Evolutionary conservation across 2,888 invertebrate genomes (phyloP).

Genomic region (Anticlea derivata): DNA sequence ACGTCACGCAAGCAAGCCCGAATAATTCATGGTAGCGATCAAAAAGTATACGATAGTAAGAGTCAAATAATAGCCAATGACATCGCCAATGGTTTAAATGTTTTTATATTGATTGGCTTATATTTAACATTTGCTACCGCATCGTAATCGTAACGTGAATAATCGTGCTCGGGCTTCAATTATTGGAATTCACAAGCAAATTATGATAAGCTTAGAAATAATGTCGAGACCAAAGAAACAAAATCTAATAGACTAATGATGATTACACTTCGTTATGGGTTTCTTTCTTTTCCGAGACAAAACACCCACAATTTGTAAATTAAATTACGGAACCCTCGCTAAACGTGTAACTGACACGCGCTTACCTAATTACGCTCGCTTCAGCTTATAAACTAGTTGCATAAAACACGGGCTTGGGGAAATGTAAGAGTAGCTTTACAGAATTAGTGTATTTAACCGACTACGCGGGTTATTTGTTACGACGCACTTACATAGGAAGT

Average conservation of each 20-base stretch:
- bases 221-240: not conserved
- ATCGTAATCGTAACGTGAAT: too few relatives aligned
- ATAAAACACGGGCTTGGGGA: constrained; percentile 26
- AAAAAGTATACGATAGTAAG: too few relatives aligned
- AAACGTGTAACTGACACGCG: constrained; percentile 10
- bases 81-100: too few relatives aligned
- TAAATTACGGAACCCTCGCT: constrained; percentile 12
- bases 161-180: too few relatives aligned
- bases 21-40: too few relatives aligned
- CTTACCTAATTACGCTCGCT: constrained; percentile 14
- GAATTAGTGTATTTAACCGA: constrained; percentile 44
- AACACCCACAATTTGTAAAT: constrained; percentile 10
- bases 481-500: not conserved
- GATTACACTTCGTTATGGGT: not conserved
- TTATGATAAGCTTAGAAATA: too few relatives aligned
- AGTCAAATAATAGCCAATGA: too few relatives aligned
- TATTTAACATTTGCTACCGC: too few relatives aligned
- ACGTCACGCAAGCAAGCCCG: too few relatives aligned
- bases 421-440: constrained; percentile 38
- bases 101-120: too few relatives aligned
- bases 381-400: constrained; percentile 18
- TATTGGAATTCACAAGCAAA: too few relatives aligned
- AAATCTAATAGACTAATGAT: constrained; percentile 3
- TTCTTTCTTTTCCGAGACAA: not conserved
- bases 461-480: constrained; percentile 18